Conservation (phyloP, 1,140 invertebrate species). For the Calycopis cecrops region DNA sequence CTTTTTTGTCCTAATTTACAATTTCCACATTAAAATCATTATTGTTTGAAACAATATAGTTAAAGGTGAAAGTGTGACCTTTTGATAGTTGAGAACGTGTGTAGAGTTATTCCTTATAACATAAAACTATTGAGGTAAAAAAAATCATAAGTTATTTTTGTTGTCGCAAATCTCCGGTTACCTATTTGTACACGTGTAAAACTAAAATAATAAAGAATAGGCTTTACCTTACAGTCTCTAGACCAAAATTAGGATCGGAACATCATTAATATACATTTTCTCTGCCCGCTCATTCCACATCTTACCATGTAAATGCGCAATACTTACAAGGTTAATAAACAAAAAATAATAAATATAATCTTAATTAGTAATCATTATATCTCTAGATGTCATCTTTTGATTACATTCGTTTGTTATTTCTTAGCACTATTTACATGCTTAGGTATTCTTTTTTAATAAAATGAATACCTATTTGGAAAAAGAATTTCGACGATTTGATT, state of each 20-base stretch:
- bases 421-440: too few species aligned
- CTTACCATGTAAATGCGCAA: background rate
- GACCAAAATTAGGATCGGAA: too few species aligned
- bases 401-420: too few species aligned
- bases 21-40: conserved; percentile 24
- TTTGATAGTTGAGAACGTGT: conserved; percentile 31
- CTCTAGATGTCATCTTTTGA: too few species aligned
- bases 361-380: background rate
- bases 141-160: conserved; percentile 15
- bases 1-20: conserved; percentile 43
- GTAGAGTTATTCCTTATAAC: conserved; percentile 46
- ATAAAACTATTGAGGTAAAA: conserved; percentile 53
- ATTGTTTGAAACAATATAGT: conserved; percentile 29
- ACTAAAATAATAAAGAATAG: background rate
- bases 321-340: conserved; percentile 4
- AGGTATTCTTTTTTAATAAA: too few species aligned
- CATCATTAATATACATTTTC: too few species aligned
- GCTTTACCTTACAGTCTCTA: background rate
- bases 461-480: too few species aligned
- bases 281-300: background rate
- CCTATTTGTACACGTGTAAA: conserved; percentile 3
- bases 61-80: conserved; percentile 49
- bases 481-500: too few species aligned
- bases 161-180: background rate
- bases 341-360: conserved; percentile 1